These are phyloP conservation scores for Stomatorhinus ivindoensis DNA, from an alignment of 2,113 vertebrate genomes.

Conservation along the genomic window DNA sequence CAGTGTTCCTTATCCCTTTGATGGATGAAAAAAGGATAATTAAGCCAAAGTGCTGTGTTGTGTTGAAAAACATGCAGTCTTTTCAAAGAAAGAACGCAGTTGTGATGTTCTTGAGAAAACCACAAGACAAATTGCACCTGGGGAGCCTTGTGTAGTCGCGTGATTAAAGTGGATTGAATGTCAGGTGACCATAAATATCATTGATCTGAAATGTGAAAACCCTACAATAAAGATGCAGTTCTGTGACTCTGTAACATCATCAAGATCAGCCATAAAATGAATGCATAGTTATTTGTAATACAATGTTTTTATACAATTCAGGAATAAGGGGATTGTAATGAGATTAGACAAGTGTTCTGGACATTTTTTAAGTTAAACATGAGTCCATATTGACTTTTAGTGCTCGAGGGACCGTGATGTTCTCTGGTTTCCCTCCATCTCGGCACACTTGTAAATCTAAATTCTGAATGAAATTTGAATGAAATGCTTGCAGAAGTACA, in stretches of 20 bases:
- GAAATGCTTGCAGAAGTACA: not conserved
- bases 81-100: constrained; percentile 9
- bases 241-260: not conserved
- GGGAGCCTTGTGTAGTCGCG: constrained; percentile 4
- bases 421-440: not conserved
- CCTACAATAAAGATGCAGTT: not conserved
- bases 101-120: not conserved
- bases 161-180: not conserved
- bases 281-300: not conserved
- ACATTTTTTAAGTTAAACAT: not conserved
- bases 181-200: not conserved
- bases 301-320: not conserved
- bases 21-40: constrained; percentile 6
- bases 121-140: constrained; percentile 10
- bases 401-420: not conserved
- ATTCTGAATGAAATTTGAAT: not conserved
- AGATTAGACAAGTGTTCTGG: not conserved
- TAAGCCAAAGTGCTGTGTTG: constrained; percentile 1
- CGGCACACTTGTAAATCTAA: not conserved
- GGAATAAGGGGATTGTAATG: constrained; percentile 3
- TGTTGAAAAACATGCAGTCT: constrained; percentile 19
- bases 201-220: not conserved
- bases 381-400: not conserved
- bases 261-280: not conserved
- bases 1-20: constrained; percentile 4